phyloP scores from a whole-genome alignment of 2,113 vertebrate genomes.

The Prunella himalayana region DNA sequence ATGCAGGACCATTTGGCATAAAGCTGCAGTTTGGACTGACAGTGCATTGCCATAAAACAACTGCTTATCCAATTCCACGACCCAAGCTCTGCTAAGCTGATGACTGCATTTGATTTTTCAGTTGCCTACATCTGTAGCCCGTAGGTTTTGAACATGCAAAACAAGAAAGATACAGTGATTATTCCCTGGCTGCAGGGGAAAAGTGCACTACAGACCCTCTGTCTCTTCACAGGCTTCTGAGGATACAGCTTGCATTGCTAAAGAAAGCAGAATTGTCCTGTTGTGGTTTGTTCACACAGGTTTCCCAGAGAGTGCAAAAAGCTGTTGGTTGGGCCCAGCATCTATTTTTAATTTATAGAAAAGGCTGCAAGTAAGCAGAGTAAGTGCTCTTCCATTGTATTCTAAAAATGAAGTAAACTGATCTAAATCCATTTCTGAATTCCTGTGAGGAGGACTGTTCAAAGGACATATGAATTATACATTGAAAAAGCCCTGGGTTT shows the following conservation, averaged over 20 bases:
- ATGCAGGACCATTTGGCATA: not conserved
- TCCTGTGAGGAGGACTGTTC: constrained; percentile 25
- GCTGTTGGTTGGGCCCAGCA: not conserved
- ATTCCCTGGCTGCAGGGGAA: not conserved
- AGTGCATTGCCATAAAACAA: not conserved
- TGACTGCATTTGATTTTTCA: not conserved
- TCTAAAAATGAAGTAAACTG: constrained; percentile 36
- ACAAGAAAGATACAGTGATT: not conserved
- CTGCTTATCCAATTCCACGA: not conserved
- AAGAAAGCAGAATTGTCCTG: not conserved
- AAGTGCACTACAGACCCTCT: not conserved
- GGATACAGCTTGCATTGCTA: not conserved
- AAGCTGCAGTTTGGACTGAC: not conserved
- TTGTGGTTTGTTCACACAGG: not conserved
- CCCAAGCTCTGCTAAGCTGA: not conserved
- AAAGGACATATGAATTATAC: constrained; percentile 50
- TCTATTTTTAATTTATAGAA: constrained; percentile 49
- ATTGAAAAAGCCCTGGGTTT: constrained; percentile 22
- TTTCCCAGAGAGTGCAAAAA: not conserved
- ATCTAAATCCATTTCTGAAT: constrained; percentile 46
- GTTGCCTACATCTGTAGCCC: not conserved
- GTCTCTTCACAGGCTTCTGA: not conserved
- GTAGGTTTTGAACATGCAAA: not conserved
- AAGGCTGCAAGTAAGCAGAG: constrained; percentile 1
- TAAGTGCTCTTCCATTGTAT: constrained; percentile 32